Base-by-base conservation (phyloP, 2,888 invertebrate species). In the Plagiodera versicolora region DNA sequence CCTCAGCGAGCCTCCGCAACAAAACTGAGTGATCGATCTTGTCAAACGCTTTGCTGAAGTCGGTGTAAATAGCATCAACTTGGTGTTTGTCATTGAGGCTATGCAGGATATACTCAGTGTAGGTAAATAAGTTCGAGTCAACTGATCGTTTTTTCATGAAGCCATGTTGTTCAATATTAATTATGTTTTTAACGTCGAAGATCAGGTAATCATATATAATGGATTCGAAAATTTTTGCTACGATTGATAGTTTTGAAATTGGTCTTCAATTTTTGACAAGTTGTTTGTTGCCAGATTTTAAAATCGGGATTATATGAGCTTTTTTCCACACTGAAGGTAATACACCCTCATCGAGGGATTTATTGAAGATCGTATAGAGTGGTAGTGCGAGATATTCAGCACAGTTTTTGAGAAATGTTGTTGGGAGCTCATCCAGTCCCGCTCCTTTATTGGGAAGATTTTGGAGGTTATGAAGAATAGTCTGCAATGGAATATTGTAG, bases 141-240 rank as follows among this genome's bases (percentile, higher is more conserved):
- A 52, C 52, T 24, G 50, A 50, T 24, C 50, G 19, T 24, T 30
- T 30, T 11, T 24, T 30, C 16, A 50, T 30, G 30, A 50, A 50
- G 14, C 50, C 55, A 19, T 56, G 56, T 19, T 56, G 56, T 48
- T 56, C 48, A 16, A 19, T 18, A 35, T 48, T 19, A 9, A 47
- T 48, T 1, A 48, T 48, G 32, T 56, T 49, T 47, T 56, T 46
- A 9, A 56, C 24, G 30, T 47, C 47, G 10, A 14, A 17, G 14
- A 2, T 30, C 17, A 56, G 32, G 17, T 30, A 24, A 32, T 56
- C 56, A 14, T 10, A 47, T 17, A 47, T 11, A 47, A 56, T 56
- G 9, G 56, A 56, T 47, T 47, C 16, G 16, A 56, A 47, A 5
- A 47, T 20, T 56, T 56, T 56, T 28, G 30, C 35, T 16, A 56